phyloP scores from a whole-genome alignment of 1,140 invertebrate genomes.

The Halesus radiatus region DNA sequence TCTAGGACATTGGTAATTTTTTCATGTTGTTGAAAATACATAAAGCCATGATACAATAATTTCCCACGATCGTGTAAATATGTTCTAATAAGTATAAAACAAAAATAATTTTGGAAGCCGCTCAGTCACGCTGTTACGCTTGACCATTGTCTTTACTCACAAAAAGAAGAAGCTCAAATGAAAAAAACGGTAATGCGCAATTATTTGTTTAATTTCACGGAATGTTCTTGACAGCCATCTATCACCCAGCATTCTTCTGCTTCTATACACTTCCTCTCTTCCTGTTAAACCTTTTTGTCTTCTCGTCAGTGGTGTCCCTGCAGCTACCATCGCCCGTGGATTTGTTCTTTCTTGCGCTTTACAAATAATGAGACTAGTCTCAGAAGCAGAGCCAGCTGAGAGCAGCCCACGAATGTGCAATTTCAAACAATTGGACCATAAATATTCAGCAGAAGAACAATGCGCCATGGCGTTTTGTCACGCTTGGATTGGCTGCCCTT shows the following conservation, averaged over 20 bases:
- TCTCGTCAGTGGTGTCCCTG: background rate
- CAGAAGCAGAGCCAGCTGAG: background rate
- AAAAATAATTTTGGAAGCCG: background rate
- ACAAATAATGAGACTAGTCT: background rate
- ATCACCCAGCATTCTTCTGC: constrained; percentile 36
- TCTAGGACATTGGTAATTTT: too few relatives aligned
- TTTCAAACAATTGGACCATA: constrained; percentile 48
- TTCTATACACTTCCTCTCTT: constrained; percentile 30
- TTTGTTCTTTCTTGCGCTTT: background rate
- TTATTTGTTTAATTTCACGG: constrained; percentile 50
- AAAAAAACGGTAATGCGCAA: constrained; percentile 46
- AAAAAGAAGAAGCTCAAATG: constrained; percentile 16
- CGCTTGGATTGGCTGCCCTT: constrained; percentile 45
- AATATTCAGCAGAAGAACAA: constrained; percentile 43
- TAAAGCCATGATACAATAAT: too few relatives aligned
- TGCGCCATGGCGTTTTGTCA: constrained; percentile 40
- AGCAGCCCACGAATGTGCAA: constrained; percentile 45
- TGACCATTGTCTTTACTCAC: constrained; percentile 26
- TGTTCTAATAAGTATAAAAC: too few relatives aligned
- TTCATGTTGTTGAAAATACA: too few relatives aligned
- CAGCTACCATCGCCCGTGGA: background rate
- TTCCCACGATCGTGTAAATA: too few relatives aligned
- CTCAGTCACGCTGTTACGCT: constrained; percentile 20
- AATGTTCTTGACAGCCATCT: constrained; percentile 39
- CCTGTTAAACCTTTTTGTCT: constrained; percentile 31